Percentiles rank a stretch among this genome's conserved stretches.
phyloP scores from a whole-genome alignment of 2,888 invertebrate species.

The Coelinius sp. region DNA sequence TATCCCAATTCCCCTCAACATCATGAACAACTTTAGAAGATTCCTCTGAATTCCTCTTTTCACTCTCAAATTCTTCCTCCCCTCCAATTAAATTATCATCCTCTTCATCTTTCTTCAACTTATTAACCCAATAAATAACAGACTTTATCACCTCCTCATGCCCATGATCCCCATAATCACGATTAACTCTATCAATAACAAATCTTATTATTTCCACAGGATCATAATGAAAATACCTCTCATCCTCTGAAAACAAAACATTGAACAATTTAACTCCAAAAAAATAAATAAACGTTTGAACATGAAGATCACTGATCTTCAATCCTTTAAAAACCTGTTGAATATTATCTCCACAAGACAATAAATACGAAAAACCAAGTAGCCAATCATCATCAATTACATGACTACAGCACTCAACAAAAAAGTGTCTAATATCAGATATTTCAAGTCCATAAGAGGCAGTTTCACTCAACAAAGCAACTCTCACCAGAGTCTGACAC shows the following conservation, averaged over 20 bases:
- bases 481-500: slow-evolving; percentile 66
- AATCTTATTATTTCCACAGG: slow-evolving; percentile 56
- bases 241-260: not conserved
- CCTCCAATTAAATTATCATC: not conserved
- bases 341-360: slow-evolving; percentile 65
- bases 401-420: slow-evolving; percentile 71
- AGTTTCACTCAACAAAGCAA: slow-evolving; percentile 67
- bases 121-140: slow-evolving; percentile 50
- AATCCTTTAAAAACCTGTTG: slow-evolving; percentile 57
- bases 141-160: slow-evolving; percentile 45
- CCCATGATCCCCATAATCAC: slow-evolving; percentile 27
- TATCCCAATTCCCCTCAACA: not conserved
- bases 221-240: slow-evolving; percentile 54
- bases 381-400: slow-evolving; percentile 72
- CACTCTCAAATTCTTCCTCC: not conserved
- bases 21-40: not conserved
- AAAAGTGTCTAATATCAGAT: slow-evolving; percentile 66
- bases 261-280: slow-evolving; percentile 52
- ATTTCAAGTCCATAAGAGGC: slow-evolving; percentile 63
- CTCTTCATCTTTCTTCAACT: slow-evolving; percentile 10
- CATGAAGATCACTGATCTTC: slow-evolving; percentile 55
- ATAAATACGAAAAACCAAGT: slow-evolving; percentile 72
- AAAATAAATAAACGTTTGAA: slow-evolving; percentile 61
- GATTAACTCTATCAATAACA: slow-evolving; percentile 30
- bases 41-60: not conserved